Evolutionary conservation across 2,888 invertebrate species (phyloP), one percentile per base, ranked within the genome.

Genomic region (Tipula lateralis): DNA sequence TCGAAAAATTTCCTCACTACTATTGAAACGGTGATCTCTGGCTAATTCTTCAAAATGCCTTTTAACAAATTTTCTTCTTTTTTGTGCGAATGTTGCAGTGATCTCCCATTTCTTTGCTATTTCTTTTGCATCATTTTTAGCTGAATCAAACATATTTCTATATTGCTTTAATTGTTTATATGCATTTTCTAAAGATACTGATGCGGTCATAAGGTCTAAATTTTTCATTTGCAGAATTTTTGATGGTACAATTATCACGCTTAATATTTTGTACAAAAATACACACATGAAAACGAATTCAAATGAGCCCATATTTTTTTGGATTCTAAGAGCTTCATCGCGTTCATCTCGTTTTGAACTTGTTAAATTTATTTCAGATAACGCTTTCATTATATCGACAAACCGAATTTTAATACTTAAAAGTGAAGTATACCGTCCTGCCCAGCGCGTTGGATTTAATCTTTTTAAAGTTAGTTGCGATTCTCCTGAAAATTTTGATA

Each of bases 311-410:
- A 83, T 83, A 83, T 32, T 34, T 9, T 83, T 83, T 34, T 19
- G 34, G 6, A 83, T 16, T 34, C 83, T 13, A 83, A 32, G 30
- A 32, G 83, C 83, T 83, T 83, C 19, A 83, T 39, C 39, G 39
- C 83, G 19, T 7, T 39, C 83, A 32, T 83, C 36, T 83, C 39
- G 36, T 24, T 83, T 83, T 39, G 32, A 39, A 36, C 32, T 34
- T 34, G 19, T 39, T 36, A 39, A 36, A 16, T 19, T 34, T 34
- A 83, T 39, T 83, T 83, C 34, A 4, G 39, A 34, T 34, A 83
- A 39, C 24, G 83, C 83, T 36, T 34, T 83, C 39, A 83, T 39
- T 34, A 83, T 83, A 39, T 83, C 39, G 12, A 34, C 29, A 83
- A 34, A 83, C 39, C 83, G 83, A 34, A 83, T 39, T 83, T n/a